phyloP scores from a whole-genome alignment of 1,140 invertebrate genomes.

The Neodiprion lecontei region DNA sequence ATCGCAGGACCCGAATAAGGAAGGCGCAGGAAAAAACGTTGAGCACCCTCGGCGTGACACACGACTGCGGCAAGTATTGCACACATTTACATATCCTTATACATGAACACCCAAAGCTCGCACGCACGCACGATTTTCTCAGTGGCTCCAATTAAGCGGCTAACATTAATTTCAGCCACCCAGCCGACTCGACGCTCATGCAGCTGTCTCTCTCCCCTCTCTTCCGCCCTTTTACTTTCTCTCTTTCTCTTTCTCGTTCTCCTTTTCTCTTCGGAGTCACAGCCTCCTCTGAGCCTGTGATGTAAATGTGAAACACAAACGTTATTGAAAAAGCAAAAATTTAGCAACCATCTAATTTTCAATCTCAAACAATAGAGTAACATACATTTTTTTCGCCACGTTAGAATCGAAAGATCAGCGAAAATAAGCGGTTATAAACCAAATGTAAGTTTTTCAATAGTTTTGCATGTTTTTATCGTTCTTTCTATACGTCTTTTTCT shows the following conservation, averaged over 20 bases:
- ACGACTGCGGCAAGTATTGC: neutral
- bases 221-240: constrained; percentile 24
- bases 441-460: too few species aligned
- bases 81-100: neutral
- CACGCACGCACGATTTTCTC: constrained; percentile 57
- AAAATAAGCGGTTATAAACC: too few species aligned
- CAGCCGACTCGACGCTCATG: constrained; percentile 39
- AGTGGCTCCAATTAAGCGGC: constrained; percentile 61
- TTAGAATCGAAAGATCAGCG: too few species aligned
- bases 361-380: too few species aligned
- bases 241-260: constrained; percentile 9
- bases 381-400: too few species aligned
- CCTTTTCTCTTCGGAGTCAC: constrained; percentile 16
- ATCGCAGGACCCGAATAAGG: too few species aligned
- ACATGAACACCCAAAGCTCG: neutral
- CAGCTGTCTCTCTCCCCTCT: constrained; percentile 50
- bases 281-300: neutral
- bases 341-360: too few species aligned
- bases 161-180: constrained; percentile 62
- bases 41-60: neutral
- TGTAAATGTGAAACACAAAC: too few species aligned
- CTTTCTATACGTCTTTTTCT: too few species aligned
- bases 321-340: too few species aligned
- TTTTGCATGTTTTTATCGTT: too few species aligned
- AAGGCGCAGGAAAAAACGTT: neutral